Base-by-base conservation (phyloP, 2,888 invertebrate genomes). In the Colostygia pectinataria region DNA sequence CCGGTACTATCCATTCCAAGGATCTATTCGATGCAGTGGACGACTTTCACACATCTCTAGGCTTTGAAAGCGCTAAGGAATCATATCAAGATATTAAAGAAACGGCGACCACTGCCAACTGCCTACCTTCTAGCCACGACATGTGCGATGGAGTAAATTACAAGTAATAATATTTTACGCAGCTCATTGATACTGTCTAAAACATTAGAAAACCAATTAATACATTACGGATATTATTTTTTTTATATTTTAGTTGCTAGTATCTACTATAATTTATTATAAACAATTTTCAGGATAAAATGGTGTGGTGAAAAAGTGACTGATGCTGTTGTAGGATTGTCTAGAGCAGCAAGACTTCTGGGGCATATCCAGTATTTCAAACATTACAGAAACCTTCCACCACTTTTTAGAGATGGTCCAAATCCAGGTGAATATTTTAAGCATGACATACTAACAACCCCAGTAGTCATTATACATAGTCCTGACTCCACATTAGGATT, bases 81-180 rank as follows among this genome's bases (percentile, higher is more conserved):
- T 87, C 92, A 0, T 95, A 93, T 70, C 90, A 93, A 75, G 81
- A 82, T 48, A 90, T 95, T 13, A 89, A 85, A 49, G 93, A 93
- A 57, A 93, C 93, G 0, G 79, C 77, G 51, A 88, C 91, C 24
- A 82, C 92, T 18, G 91, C 93, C 0, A 91, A 93, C 41, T 94
- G 94, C 57, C 91, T 93, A 61, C 93, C 94, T 0, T 93, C 93
- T 1, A 94, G 94, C 43, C 94, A 94, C 90, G 94, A 94, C 64
- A 93, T 94, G 84, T 92, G 92, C 62, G 92, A 94, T 66, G 91
- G 92, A 27, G 69, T 91, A 33, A 92, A 94, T 73, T 94, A 92
- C 74, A 92, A 93, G 94, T 92, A 74, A 48, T n/a, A n/a, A n/a
- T n/a, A n/a, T n/a, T n/a, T n/a, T n/a, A n/a, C n/a, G n/a, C n/a